A percentile compares a stretch with the other conserved stretches of the same genome.
Evolutionary conservation across 2,113 vertebrate genomes (phyloP).

Genomic region (Saguinus imperator): DNA sequence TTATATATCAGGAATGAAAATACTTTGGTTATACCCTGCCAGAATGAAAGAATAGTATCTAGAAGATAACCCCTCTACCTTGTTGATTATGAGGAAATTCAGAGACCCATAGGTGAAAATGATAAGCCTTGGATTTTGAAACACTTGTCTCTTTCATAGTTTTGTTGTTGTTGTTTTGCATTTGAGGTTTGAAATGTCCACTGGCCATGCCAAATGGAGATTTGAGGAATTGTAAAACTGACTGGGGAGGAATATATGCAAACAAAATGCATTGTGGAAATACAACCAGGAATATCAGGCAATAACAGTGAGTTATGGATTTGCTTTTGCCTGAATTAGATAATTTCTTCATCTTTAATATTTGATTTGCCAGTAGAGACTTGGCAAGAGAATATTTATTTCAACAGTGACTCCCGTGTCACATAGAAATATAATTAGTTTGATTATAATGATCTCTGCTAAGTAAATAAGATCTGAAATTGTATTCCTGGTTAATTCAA

Average conservation of each 20-base stretch:
- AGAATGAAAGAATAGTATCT: not conserved
- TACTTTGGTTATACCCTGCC: not conserved
- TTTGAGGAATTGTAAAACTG: constrained; percentile 21
- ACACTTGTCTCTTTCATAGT: not conserved
- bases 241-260: not conserved
- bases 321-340: constrained; percentile 18
- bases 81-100: not conserved
- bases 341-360: not conserved
- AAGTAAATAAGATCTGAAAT: not conserved
- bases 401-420: not conserved
- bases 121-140: not conserved
- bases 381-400: constrained; percentile 8
- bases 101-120: not conserved
- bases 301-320: constrained; percentile 8
- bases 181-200: constrained; percentile 16
- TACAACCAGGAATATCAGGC: not conserved
- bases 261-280: constrained; percentile 5
- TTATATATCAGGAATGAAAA: not conserved
- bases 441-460: constrained; percentile 16
- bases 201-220: not conserved
- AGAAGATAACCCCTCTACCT: not conserved
- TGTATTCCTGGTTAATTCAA: not conserved
- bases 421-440: not conserved
- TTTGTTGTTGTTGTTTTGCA: not conserved
- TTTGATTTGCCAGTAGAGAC: constrained; percentile 20